These are phyloP conservation scores for Clarias pachynema DNA, from an alignment of 2,797 vertebrate genomes.

Conservation along the genomic window DNA sequence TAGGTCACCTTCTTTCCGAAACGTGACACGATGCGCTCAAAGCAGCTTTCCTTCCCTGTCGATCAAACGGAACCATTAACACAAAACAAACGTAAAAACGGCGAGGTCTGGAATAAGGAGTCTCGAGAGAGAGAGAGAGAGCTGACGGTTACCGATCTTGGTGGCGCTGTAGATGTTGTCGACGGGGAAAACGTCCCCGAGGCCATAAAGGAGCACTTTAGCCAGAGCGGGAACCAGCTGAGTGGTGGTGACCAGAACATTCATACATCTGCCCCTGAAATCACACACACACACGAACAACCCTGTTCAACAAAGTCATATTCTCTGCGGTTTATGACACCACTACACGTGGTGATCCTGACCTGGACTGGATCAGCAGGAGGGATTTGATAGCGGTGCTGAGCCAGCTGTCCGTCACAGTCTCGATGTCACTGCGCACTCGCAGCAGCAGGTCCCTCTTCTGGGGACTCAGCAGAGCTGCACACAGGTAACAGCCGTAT, in stretches of 20 bases:
- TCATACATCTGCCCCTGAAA: conserved; percentile 92
- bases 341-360: conserved; percentile 16
- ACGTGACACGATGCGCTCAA: conserved; percentile 93
- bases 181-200: conserved; percentile 94
- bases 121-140: not conserved
- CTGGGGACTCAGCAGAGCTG: conserved; percentile 90
- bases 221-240: conserved; percentile 96
- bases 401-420: conserved; percentile 93
- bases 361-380: conserved; percentile 96
- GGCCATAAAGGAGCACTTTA: conserved; percentile 94
- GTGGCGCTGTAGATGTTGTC: conserved; percentile 99
- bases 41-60: conserved; percentile 96
- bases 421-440: conserved; percentile 90
- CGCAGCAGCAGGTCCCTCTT: conserved; percentile 89
- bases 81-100: not conserved
- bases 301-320: not conserved
- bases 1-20: conserved; percentile 98
- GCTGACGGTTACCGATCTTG: conserved; percentile 85
- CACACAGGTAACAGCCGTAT: not conserved
- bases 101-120: not conserved
- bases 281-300: conserved; percentile 24
- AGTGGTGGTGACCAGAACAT: conserved; percentile 95
- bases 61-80: not conserved
- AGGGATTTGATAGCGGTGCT: conserved; percentile 93
- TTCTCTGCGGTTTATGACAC: too few species aligned